A percentile compares a stretch with the other conserved stretches of the same genome.
Conservation (phyloP, 2,113 vertebrate species). For the Ginglymostoma cirratum region DNA sequence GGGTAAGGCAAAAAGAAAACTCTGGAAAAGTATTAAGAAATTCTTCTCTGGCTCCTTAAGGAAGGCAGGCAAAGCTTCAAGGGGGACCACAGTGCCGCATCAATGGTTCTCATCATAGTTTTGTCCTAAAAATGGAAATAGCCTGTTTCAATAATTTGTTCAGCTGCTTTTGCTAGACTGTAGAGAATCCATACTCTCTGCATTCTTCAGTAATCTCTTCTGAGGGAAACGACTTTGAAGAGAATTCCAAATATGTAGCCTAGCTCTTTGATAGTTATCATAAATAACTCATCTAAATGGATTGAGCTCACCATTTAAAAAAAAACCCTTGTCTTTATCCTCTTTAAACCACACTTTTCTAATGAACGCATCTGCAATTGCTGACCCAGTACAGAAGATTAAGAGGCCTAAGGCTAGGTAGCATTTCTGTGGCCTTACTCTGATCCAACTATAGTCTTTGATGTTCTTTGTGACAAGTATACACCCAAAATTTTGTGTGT, state of each 20-base stretch:
- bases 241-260: background rate
- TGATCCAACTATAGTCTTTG: background rate
- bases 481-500: background rate
- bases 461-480: background rate
- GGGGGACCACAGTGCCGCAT: too few species aligned
- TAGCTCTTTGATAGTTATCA: constrained; percentile 1
- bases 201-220: background rate
- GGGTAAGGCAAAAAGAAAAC: background rate
- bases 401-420: background rate
- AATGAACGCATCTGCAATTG: background rate
- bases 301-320: background rate
- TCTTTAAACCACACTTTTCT: background rate
- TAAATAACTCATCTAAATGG: background rate
- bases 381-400: background rate
- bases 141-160: background rate
- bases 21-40: background rate
- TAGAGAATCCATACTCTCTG: background rate
- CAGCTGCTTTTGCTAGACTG: background rate
- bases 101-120: background rate
- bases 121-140: background rate
- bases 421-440: background rate
- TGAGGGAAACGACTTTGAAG: background rate
- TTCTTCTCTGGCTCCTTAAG: background rate
- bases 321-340: background rate
- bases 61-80: background rate